Evolutionary conservation across 2,797 vertebrate genomes (phyloP).

Genomic region (Ctenopoma kingsleyae): DNA sequence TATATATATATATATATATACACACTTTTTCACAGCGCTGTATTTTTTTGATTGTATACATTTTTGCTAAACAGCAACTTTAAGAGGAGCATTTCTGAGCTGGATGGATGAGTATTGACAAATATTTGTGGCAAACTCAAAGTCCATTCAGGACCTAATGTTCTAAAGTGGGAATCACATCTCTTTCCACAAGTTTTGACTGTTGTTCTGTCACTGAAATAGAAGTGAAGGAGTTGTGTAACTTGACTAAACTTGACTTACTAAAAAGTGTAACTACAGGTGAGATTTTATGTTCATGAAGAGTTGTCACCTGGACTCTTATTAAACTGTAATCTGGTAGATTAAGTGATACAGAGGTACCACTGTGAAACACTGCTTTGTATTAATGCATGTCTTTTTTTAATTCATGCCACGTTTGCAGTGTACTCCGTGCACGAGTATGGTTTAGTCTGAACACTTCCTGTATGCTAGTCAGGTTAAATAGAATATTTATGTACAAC

Average conservation of each 20-base stretch:
- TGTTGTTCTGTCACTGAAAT: not conserved
- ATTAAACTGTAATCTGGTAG: too few relatives aligned
- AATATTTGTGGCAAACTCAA: not conserved
- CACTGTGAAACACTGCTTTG: too few relatives aligned
- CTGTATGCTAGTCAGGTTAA: not conserved
- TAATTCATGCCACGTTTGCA: not conserved
- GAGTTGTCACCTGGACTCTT: too few relatives aligned
- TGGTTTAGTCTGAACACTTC: not conserved
- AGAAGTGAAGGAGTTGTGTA: not conserved
- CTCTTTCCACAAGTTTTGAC: not conserved
- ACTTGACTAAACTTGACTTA: not conserved
- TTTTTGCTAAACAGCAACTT: not conserved
- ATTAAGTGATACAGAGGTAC: too few relatives aligned
- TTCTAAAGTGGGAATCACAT: too few relatives aligned
- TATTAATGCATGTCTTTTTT: too few relatives aligned
- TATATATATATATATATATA: too few relatives aligned
- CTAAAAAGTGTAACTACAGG: too few relatives aligned
- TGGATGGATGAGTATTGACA: not conserved
- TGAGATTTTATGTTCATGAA: too few relatives aligned
- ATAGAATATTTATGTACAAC: constrained; percentile 27
- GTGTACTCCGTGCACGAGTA: too few relatives aligned
- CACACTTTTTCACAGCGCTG: too few relatives aligned
- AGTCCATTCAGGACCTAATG: too few relatives aligned
- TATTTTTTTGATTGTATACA: not conserved
- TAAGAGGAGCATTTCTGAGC: not conserved